Conservation (phyloP, 2,888 invertebrate species). For the Seira ritae region DNA sequence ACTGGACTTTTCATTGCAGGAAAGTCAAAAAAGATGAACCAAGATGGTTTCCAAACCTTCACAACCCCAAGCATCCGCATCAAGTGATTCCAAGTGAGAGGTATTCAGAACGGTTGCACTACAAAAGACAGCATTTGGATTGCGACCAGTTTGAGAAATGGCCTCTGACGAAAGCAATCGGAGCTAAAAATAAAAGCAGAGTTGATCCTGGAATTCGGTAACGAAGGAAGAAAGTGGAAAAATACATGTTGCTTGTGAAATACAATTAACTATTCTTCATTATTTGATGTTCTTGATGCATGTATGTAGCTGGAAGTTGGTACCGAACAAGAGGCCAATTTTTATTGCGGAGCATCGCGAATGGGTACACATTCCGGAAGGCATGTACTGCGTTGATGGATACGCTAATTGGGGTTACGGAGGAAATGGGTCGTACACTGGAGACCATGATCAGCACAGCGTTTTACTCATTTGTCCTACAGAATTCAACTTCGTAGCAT, state of each 20-base stretch:
- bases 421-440: constrained; percentile 45
- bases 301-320: constrained; percentile 47
- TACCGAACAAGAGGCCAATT: constrained; percentile 28
- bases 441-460: constrained; percentile 42
- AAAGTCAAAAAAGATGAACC: constrained; percentile 32
- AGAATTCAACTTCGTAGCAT: not conserved
- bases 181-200: constrained; percentile 26
- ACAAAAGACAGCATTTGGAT: not conserved
- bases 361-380: constrained; percentile 54
- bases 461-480: constrained; percentile 57
- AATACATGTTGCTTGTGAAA: too few species aligned
- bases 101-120: too few species aligned
- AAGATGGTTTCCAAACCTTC: constrained; percentile 46
- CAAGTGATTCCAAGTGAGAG: not conserved
- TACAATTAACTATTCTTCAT: too few species aligned
- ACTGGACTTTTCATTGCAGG: constrained; percentile 62
- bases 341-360: not conserved
- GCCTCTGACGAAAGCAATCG: constrained; percentile 27
- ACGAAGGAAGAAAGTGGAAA: not conserved
- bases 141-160: constrained; percentile 46
- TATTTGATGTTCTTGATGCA: too few species aligned
- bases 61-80: constrained; percentile 15
- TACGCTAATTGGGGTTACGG: constrained; percentile 57
- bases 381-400: constrained; percentile 60
- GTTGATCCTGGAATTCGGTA: constrained; percentile 19